Conservation (phyloP, 2,797 vertebrate genomes). For the Nasua narica region DNA sequence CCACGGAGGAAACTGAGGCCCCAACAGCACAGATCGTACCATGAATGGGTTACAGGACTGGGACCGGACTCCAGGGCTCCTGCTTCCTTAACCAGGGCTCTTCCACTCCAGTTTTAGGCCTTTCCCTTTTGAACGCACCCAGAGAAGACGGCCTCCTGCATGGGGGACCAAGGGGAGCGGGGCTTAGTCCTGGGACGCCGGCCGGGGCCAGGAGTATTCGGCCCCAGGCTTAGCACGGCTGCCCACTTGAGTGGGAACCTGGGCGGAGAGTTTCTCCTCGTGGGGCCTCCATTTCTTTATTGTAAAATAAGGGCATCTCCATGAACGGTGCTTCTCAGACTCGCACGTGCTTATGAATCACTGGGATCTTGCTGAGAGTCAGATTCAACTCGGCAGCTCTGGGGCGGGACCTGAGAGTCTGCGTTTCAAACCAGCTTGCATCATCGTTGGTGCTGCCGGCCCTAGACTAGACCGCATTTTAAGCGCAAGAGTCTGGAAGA, state of each 20-base stretch:
- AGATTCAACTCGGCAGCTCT: background rate
- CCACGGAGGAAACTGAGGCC: background rate
- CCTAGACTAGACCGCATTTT: background rate
- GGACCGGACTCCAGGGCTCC: background rate
- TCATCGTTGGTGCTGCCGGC: background rate
- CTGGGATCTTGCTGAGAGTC: background rate
- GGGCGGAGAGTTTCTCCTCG: background rate
- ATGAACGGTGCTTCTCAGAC: background rate
- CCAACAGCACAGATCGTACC: background rate
- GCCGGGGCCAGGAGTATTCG: background rate
- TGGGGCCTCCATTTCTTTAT: background rate
- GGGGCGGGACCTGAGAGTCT: background rate
- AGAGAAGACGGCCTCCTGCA: background rate
- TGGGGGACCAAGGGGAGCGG: no score
- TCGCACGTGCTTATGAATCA: background rate
- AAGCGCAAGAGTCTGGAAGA: background rate
- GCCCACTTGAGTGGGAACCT: background rate
- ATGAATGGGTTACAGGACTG: background rate
- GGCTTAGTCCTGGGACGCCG: background rate
- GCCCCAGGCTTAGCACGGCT: slow-evolving; percentile 43
- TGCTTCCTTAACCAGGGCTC: background rate
- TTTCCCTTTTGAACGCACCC: background rate
- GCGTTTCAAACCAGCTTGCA: background rate
- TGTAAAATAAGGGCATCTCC: background rate
- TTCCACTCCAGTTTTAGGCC: background rate